Evolutionary conservation across 1,140 invertebrate genomes (phyloP).

Genomic region (Drosophila ercepeae): DNA sequence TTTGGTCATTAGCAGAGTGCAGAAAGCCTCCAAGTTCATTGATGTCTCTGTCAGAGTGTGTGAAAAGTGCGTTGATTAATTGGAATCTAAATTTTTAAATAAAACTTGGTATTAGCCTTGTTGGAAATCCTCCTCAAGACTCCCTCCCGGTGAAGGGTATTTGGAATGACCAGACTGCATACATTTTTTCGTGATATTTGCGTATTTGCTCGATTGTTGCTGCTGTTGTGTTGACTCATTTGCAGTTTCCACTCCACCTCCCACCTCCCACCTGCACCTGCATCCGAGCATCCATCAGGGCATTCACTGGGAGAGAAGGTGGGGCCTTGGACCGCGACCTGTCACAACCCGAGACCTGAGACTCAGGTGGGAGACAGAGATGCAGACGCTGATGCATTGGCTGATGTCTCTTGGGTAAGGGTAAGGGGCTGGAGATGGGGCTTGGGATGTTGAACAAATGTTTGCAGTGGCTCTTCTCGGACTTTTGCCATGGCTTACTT

Average conservation of each 20-base stretch:
- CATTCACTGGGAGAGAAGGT: slow-evolving; percentile 25
- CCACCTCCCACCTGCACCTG: too few relatives aligned
- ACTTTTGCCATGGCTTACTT: slow-evolving; percentile 46
- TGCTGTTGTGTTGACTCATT: slow-evolving; percentile 18
- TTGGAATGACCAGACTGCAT: slow-evolving; percentile 27
- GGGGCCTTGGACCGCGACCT: slow-evolving; percentile 18
- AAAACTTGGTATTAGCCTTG: too few relatives aligned
- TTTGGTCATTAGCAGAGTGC: slow-evolving; percentile 50
- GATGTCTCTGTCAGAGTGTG: slow-evolving; percentile 15
- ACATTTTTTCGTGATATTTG: too few relatives aligned
- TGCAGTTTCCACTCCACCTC: slow-evolving; percentile 7
- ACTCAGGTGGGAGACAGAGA: slow-evolving; percentile 21
- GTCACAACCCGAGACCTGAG: slow-evolving; percentile 31
- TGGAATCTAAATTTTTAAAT: too few relatives aligned
- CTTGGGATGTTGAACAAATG: slow-evolving; percentile 46
- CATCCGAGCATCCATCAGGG: too few relatives aligned
- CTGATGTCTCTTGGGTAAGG: slow-evolving; percentile 28
- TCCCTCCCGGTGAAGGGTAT: slow-evolving; percentile 45
- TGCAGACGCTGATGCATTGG: background rate
- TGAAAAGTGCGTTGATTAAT: background rate
- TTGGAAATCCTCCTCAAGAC: slow-evolving; percentile 1
- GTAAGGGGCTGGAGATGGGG: background rate
- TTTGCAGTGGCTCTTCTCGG: slow-evolving; percentile 28
- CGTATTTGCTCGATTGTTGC: slow-evolving; percentile 18
- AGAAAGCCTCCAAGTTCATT: slow-evolving; percentile 31